Evolutionary conservation across 2,888 invertebrate species (phyloP), one percentile per base, ranked within the genome.

Genomic region (Aleiodes testaceus): DNA sequence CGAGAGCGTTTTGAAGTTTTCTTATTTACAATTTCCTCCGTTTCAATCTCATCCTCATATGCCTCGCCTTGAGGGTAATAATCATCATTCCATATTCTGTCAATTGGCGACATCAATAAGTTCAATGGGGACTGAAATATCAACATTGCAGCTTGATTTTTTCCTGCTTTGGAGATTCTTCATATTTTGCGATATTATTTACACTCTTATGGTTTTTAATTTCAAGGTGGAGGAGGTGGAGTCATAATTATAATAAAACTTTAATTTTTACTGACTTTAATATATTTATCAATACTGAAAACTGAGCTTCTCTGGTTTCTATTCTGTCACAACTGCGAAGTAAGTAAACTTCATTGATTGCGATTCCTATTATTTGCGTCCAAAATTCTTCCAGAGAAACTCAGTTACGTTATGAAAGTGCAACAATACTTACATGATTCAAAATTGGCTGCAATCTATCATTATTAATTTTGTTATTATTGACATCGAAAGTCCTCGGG

Each of bases 1-100:
- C 11, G 3, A 11, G 14, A 4, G 49, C 49, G 49, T 16, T 49
- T 18, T 5, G 59, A 30, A 1, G 36, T 59, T 2, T 36, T 16
- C 3, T 75, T 70, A 2, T 70, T 74, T 22, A 69, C 69, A 53
- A 55, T 22, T 0, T 78, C 73, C 5, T 79, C 78, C n/a, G 22
- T 61, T 11, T 81, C 81, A 14, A 81, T 78, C 47, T 82, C 82
- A 1, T 83, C 81, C 49, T 84, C 83, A 75, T 79, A 84, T 11
- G 84, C 85, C 1, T 82, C 82, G 36, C 85, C 85, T 72, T 81
- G 78, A 5, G 84, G 84, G 18, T 81, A 85, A 70, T 81, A 85
- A 73, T 85, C 85, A 72, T 85, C 85, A 73, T 81, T 83, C 44
- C 77, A 68, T 9, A 50, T 53, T 59, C 80, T 73, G 65, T 79